Percentiles rank a stretch among this genome's conserved stretches.
phyloP scores from a whole-genome alignment of 2,888 invertebrate genomes.

The Carcina quercana region DNA sequence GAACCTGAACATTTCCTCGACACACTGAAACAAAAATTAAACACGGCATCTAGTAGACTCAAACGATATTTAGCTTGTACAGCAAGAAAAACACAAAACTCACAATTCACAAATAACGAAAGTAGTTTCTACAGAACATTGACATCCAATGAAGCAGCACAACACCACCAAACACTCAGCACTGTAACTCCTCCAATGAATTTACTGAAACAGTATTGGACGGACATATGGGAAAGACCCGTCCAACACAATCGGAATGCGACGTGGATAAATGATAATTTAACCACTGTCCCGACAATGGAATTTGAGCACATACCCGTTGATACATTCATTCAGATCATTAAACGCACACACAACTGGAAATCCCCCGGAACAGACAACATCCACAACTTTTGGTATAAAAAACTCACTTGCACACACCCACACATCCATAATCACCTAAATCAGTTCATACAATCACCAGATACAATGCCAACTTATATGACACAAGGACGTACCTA shows the following conservation, averaged over 20 bases:
- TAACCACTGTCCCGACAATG: slow-evolving; percentile 16
- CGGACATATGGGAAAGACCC: slow-evolving; percentile 11
- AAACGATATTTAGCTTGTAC: slow-evolving; percentile 13
- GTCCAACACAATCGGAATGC: slow-evolving; percentile 11
- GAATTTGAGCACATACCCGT: slow-evolving; percentile 12
- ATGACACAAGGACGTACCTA: slow-evolving; percentile 13
- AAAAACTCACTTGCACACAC: slow-evolving; percentile 12
- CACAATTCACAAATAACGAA: slow-evolving; percentile 12
- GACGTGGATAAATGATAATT: slow-evolving; percentile 13
- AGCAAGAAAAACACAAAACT: slow-evolving; percentile 15
- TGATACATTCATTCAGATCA: slow-evolving; percentile 4
- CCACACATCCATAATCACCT: slow-evolving; percentile 8
- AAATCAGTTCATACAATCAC: slow-evolving; percentile 1
- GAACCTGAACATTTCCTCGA: slow-evolving; percentile 15
- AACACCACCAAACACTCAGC: slow-evolving; percentile 1
- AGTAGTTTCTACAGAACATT: slow-evolving; percentile 14
- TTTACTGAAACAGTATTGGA: slow-evolving; percentile 13
- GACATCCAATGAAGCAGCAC: neutral
- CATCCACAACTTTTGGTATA: slow-evolving; percentile 13
- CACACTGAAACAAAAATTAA: slow-evolving; percentile 14
- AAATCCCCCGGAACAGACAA: slow-evolving; percentile 12
- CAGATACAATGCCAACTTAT: slow-evolving; percentile 9
- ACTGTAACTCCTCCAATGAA: neutral
- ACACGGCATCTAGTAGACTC: slow-evolving; percentile 12
- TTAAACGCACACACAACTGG: slow-evolving; percentile 13